Conservation (phyloP, 92 coral and sea anemone genomes). For the Zoanthus sociatus region DNA sequence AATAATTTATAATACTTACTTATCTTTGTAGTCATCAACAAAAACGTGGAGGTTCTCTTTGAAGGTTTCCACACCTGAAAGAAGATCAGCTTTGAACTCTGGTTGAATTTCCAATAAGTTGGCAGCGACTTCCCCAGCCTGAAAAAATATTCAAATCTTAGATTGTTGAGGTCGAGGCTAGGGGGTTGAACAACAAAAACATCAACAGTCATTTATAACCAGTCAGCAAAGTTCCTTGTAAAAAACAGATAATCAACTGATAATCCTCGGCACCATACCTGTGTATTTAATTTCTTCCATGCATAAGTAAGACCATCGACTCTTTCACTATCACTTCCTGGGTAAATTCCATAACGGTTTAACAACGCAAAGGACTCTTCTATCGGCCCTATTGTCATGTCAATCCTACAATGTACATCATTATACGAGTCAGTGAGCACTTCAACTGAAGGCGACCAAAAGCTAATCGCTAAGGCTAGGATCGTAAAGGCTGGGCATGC, state of each 20-base stretch:
- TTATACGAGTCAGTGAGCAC: neutral
- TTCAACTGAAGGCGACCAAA: neutral
- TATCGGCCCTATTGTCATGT: constrained; percentile 99
- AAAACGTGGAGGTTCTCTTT: constrained; percentile 80
- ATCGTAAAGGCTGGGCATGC: too few species aligned
- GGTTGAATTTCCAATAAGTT: constrained; percentile 93
- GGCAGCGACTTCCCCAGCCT: constrained; percentile 93
- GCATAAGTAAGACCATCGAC: constrained; percentile 97
- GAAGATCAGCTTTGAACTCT: constrained; percentile 87
- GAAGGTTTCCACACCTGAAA: constrained; percentile 90
- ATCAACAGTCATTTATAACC: too few species aligned
- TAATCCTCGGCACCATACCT: constrained; percentile 55
- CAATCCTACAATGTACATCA: constrained; percentile 70
- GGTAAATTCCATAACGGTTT: constrained; percentile 92
- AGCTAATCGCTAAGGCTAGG: too few species aligned
- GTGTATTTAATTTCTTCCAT: constrained; percentile 92
- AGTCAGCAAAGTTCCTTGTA: too few species aligned
- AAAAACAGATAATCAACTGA: too few species aligned
- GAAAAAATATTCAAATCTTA: neutral
- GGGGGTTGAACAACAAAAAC: too few species aligned
- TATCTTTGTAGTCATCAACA: constrained; percentile 89
- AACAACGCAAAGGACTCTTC: constrained; percentile 99
- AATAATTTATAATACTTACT: constrained; percentile 70
- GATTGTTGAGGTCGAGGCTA: neutral
- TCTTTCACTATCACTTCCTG: constrained; percentile 94